A percentile compares a stretch with the other conserved stretches of the same genome.
phyloP scores from a whole-genome alignment of 2,797 vertebrate species.

The Oreonectes daqikongensis region DNA sequence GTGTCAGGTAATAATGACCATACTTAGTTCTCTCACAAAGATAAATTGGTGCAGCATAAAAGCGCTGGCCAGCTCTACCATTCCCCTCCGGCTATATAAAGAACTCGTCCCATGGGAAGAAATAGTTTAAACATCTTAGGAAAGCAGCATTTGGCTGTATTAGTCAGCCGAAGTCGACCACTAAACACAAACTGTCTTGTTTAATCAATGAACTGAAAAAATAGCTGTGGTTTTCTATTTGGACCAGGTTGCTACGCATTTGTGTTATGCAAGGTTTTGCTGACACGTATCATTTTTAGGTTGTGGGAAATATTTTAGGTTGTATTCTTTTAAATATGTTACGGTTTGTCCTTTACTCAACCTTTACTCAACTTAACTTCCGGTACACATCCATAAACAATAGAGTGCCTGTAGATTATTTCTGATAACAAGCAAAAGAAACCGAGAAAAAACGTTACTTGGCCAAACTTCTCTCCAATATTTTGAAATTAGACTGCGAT shows the following conservation, averaged over 20 bases:
- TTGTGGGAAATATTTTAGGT: background rate
- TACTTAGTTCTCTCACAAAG: conserved; percentile 49
- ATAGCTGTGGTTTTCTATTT: conserved; percentile 4
- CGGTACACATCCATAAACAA: too few species aligned
- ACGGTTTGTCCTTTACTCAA: too few species aligned
- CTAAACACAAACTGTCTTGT: conserved; percentile 35
- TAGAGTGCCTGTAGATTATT: too few species aligned
- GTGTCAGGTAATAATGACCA: conserved; percentile 50
- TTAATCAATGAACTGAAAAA: conserved; percentile 23
- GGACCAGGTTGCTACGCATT: background rate
- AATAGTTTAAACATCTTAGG: conserved; percentile 35
- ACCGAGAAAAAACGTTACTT: too few species aligned
- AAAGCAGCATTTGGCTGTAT: conserved; percentile 20
- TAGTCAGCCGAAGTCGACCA: conserved; percentile 8
- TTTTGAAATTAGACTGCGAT: too few species aligned
- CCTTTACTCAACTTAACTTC: too few species aligned
- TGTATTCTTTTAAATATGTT: too few species aligned
- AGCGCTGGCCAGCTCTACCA: conserved; percentile 9
- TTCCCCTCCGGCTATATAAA: conserved; percentile 32
- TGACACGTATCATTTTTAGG: background rate
- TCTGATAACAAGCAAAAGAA: too few species aligned
- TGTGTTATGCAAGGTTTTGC: background rate
- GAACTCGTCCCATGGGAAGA: conserved; percentile 33
- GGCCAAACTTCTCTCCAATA: too few species aligned
- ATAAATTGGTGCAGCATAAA: conserved; percentile 43